Evolutionary conservation across 2,797 vertebrate species (phyloP).

Genomic region (Enteromius argenteus): DNA sequence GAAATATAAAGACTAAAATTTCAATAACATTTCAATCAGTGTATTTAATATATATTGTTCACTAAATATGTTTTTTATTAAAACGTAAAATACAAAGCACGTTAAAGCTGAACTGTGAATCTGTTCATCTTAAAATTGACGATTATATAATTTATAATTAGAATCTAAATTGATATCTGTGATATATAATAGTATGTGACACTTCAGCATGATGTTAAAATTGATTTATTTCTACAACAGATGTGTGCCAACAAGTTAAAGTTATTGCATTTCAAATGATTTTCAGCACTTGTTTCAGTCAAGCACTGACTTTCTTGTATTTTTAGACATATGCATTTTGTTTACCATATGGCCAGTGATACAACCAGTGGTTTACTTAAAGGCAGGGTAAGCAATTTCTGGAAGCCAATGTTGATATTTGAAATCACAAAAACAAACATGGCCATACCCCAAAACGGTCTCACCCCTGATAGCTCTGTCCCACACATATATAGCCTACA

Average conservation of each 20-base stretch:
- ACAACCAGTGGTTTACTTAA: background rate
- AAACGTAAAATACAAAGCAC: too few species aligned
- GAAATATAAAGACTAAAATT: background rate
- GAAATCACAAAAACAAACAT: too few species aligned
- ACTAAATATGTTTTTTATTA: background rate
- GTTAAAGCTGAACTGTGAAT: background rate
- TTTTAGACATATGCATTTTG: background rate
- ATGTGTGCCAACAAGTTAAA: background rate
- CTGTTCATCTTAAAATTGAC: background rate
- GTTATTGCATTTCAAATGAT: background rate
- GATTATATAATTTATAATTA: background rate
- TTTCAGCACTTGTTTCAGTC: background rate
- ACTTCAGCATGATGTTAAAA: background rate
- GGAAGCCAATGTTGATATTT: too few species aligned
- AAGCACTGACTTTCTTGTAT: background rate
- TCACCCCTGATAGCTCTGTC: too few species aligned
- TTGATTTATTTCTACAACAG: background rate
- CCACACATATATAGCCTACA: too few species aligned
- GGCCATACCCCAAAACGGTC: too few species aligned
- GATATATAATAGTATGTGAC: background rate
- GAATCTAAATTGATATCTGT: background rate
- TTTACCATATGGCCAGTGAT: background rate
- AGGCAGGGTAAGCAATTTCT: too few species aligned
- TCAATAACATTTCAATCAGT: background rate
- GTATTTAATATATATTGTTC: background rate